Percentiles rank a stretch among this genome's conserved stretches.
Conservation (phyloP, 1,140 invertebrate genomes). For the Lucilia cuprina region DNA sequence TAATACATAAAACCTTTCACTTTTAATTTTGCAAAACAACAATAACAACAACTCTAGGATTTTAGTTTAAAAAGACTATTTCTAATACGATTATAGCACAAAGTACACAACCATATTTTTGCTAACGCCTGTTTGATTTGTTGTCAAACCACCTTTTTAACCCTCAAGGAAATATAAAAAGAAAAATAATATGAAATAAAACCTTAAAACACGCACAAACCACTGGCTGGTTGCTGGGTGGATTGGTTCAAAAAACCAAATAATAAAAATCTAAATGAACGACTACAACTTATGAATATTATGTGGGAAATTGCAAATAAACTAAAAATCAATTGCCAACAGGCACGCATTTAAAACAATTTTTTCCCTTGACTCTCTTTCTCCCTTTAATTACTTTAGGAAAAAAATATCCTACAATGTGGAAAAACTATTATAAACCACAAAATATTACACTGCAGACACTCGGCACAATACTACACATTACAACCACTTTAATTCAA, state of each 20-base stretch:
- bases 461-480: background rate
- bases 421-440: background rate
- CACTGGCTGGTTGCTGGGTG: background rate
- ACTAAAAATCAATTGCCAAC: slow-evolving; percentile 9
- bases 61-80: background rate
- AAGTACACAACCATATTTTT: background rate
- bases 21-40: background rate
- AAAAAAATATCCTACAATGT: background rate
- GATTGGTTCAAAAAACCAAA: background rate
- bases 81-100: background rate
- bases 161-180: background rate
- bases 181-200: background rate
- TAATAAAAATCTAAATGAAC: background rate
- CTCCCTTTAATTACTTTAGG: background rate
- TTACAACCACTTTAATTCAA: background rate
- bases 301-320: background rate
- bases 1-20: background rate
- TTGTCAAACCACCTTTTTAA: background rate
- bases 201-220: background rate
- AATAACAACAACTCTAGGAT: background rate
- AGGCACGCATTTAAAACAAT: background rate
- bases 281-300: background rate
- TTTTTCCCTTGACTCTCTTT: background rate
- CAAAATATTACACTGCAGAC: background rate
- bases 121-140: background rate